A percentile compares a stretch with the other conserved stretches of the same genome.
These are phyloP conservation scores for Antheraea mylitta DNA, from an alignment of 1,140 invertebrate species.

Conservation along the genomic window DNA sequence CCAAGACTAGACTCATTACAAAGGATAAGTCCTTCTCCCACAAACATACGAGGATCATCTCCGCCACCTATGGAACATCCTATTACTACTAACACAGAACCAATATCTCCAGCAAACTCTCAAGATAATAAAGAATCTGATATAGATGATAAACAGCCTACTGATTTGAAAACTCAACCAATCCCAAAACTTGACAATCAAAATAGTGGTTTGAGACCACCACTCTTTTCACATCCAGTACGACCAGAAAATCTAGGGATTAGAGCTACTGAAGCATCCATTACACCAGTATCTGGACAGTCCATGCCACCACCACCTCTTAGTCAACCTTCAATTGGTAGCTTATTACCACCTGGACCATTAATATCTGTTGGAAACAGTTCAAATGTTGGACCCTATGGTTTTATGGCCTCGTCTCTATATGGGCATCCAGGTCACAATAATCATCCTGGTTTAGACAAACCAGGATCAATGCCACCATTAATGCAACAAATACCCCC, in stretches of 20 bases:
- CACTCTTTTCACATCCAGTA: conserved; percentile 67
- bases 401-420: conserved; percentile 74
- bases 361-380: conserved; percentile 79
- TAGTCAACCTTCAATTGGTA: conserved; percentile 77
- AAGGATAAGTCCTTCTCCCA: conserved; percentile 69
- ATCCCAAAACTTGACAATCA: conserved; percentile 62
- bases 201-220: conserved; percentile 60
- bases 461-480: conserved; percentile 65
- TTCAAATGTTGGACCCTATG: conserved; percentile 74
- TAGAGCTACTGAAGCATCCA: conserved; percentile 51
- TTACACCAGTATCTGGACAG: conserved; percentile 50
- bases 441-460: conserved; percentile 63
- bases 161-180: conserved; percentile 67
- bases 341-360: conserved; percentile 77
- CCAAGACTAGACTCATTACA: conserved; percentile 61
- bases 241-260: conserved; percentile 68
- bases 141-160: conserved; percentile 67
- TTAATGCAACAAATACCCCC: conserved; percentile 79
- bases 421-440: conserved; percentile 63
- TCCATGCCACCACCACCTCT: conserved; percentile 70
- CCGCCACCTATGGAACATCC: conserved; percentile 73
- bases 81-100: conserved; percentile 56
- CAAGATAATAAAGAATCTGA: conserved; percentile 69
- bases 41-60: conserved; percentile 58
- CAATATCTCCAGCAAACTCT: conserved; percentile 63